Conservation (phyloP, 2,113 vertebrate genomes). For the Saiga tatarica region DNA sequence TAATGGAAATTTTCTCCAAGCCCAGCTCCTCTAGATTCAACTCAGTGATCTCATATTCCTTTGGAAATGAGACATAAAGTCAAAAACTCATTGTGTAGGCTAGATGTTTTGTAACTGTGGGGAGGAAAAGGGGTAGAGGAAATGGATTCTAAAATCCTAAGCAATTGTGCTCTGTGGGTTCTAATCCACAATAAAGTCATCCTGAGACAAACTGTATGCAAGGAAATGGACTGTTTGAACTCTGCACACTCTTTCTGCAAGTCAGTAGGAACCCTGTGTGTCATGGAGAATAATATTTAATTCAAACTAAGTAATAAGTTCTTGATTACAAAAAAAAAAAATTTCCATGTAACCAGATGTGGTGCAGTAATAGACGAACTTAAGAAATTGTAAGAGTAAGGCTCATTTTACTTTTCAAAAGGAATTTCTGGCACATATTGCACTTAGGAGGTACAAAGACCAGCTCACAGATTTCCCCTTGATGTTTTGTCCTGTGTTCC, state of each 20-base stretch:
- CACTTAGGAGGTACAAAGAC: not conserved
- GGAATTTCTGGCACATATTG: not conserved
- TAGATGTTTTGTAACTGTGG: not conserved
- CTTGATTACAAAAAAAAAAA: not conserved
- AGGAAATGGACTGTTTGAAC: constrained; percentile 14
- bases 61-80: constrained; percentile 21
- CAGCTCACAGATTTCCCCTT: not conserved
- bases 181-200: constrained; percentile 1
- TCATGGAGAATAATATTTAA: not conserved
- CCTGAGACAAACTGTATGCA: not conserved
- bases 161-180: not conserved
- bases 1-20: constrained; percentile 10
- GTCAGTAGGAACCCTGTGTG: not conserved
- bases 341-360: not conserved
- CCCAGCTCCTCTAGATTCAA: not conserved
- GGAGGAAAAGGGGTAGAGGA: not conserved
- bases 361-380: not conserved
- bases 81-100: constrained; percentile 22
- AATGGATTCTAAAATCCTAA: constrained; percentile 34
- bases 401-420: constrained; percentile 8
- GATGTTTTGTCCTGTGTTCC: not conserved
- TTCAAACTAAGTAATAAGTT: not conserved
- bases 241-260: not conserved
- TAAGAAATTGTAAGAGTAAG: not conserved
- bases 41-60: constrained; percentile 40